phyloP scores from a whole-genome alignment of 2,888 invertebrate genomes.

The Bibio marci region DNA sequence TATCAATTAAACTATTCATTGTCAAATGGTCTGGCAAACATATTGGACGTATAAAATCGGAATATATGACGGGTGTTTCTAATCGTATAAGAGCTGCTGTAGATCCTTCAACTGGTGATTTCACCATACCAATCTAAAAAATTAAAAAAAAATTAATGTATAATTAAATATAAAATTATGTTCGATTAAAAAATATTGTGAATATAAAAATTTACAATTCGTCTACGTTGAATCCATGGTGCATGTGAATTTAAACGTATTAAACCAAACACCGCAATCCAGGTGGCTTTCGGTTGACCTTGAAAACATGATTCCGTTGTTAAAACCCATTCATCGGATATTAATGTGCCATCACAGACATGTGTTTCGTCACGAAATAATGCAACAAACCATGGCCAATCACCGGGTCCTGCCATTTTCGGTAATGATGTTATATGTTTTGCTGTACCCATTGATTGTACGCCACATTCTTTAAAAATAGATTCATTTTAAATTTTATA shows the following conservation, averaged over 20 bases:
- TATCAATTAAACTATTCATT: not conserved
- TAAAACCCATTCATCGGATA: constrained; percentile 70
- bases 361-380: constrained; percentile 69
- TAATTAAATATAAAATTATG: not conserved
- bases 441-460: constrained; percentile 36
- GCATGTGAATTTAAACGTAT: constrained; percentile 60
- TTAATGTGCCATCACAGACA: constrained; percentile 73
- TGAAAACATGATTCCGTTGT: constrained; percentile 80
- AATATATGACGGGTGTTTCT: constrained; percentile 53
- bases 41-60: constrained; percentile 69
- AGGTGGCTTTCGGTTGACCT: constrained; percentile 75
- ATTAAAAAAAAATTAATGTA: not conserved
- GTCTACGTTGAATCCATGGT: constrained; percentile 75
- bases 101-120: constrained; percentile 78
- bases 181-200: not conserved
- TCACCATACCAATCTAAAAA: constrained; percentile 56
- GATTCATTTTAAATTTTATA: not conserved
- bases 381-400: constrained; percentile 88
- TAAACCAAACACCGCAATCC: constrained; percentile 64
- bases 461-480: constrained; percentile 42
- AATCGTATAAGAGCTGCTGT: constrained; percentile 66
- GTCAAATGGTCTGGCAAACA: constrained; percentile 47
- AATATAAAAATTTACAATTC: constrained; percentile 38
- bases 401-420: constrained; percentile 61
- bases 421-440: constrained; percentile 31